Percentiles rank a stretch among this genome's conserved stretches.
phyloP scores from a whole-genome alignment of 2,113 vertebrate genomes.

The Miniopterus natalensis region DNA sequence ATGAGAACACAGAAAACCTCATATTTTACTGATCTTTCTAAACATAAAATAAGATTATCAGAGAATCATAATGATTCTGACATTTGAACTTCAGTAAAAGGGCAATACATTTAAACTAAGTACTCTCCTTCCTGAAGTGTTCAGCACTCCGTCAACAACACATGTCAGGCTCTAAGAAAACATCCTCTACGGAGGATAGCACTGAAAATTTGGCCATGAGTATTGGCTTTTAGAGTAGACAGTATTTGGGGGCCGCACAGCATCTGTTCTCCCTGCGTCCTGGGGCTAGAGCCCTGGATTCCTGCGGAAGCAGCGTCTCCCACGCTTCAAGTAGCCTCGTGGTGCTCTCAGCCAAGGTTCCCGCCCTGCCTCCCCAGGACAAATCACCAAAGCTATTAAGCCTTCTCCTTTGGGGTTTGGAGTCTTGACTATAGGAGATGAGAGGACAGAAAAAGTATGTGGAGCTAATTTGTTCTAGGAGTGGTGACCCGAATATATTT shows the following conservation, averaged over 20 bases:
- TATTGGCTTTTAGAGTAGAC: background rate
- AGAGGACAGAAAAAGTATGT: background rate
- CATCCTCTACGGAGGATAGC: background rate
- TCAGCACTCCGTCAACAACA: background rate
- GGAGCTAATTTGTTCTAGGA: background rate
- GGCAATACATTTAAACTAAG: slow-evolving; percentile 58
- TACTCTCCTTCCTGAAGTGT: slow-evolving; percentile 57
- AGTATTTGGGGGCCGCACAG: background rate
- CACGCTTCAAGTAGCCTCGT: background rate
- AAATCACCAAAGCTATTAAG: background rate
- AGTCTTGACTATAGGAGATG: background rate
- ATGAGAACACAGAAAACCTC: slow-evolving; percentile 78
- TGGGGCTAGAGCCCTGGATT: background rate
- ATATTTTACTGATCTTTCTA: slow-evolving; percentile 83
- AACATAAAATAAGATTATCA: slow-evolving; percentile 81
- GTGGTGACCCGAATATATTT: background rate
- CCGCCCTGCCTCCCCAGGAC: background rate
- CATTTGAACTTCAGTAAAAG: slow-evolving; percentile 66
- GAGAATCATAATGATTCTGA: slow-evolving; percentile 80
- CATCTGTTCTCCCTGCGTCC: background rate
- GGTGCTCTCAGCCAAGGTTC: background rate
- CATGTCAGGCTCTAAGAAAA: slow-evolving; percentile 48
- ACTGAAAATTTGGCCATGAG: background rate
- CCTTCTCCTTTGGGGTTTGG: background rate
- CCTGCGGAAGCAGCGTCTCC: background rate